Evolutionary conservation across 2,113 vertebrate genomes (phyloP).

Genomic region (Hucho hucho): DNA sequence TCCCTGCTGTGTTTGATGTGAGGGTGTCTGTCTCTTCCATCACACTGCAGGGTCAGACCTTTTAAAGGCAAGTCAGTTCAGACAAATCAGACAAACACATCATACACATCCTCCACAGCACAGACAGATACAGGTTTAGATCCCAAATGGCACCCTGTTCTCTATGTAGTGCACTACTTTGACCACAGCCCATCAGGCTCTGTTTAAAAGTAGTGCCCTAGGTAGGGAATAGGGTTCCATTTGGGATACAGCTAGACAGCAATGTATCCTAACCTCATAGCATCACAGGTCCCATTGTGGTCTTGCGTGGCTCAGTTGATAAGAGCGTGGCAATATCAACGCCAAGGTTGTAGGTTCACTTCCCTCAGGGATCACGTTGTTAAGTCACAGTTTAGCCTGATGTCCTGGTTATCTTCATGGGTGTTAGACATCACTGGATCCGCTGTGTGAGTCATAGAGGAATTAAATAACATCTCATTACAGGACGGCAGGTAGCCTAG

Average conservation of each 20-base stretch:
- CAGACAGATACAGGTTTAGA: not conserved
- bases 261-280: too few relatives aligned
- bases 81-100: conserved; percentile 51
- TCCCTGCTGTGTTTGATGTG: conserved; percentile 72
- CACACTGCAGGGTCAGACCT: conserved; percentile 76
- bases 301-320: too few relatives aligned
- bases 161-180: too few relatives aligned
- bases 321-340: too few relatives aligned
- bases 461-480: not conserved
- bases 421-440: not conserved
- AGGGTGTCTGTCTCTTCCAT: conserved; percentile 78
- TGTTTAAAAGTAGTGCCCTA: too few relatives aligned
- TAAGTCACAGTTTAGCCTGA: not conserved
- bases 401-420: not conserved
- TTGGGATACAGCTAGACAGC: too few relatives aligned
- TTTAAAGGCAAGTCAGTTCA: conserved; percentile 77
- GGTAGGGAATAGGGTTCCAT: too few relatives aligned
- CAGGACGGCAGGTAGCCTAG: not conserved
- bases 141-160: too few relatives aligned
- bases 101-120: not conserved
- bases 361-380: not conserved
- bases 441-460: not conserved
- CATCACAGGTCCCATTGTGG: too few relatives aligned
- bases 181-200: too few relatives aligned
- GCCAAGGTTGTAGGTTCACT: too few relatives aligned